Percentiles rank a stretch among this genome's conserved stretches.
Evolutionary conservation across 2,888 invertebrate species (phyloP).

Genomic region (Thereva nobilitata): DNA sequence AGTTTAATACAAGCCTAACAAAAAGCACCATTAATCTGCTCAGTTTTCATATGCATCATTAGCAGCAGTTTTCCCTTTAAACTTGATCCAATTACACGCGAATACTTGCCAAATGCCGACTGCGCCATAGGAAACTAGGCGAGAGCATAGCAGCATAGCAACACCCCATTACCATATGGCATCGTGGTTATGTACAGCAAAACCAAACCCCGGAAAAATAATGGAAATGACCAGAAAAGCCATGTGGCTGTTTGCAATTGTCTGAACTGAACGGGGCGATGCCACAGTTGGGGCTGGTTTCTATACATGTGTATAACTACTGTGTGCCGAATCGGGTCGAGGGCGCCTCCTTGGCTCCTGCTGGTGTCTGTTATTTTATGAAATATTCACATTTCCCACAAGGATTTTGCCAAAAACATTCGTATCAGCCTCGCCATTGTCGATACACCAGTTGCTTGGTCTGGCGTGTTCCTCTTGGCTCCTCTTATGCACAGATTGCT

Average conservation of each 20-base stretch:
- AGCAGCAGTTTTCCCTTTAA: not conserved
- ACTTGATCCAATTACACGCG: constrained; percentile 3
- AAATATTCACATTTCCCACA: constrained; percentile 29
- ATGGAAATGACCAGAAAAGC: constrained; percentile 23
- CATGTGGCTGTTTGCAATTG: constrained; percentile 10
- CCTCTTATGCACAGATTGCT: constrained; percentile 12
- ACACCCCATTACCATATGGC: constrained; percentile 10
- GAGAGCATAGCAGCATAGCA: not conserved
- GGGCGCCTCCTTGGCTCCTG: not conserved
- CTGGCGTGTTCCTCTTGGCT: not conserved
- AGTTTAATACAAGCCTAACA: too few relatives aligned
- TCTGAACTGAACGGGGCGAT: not conserved
- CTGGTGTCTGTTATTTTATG: constrained; percentile 28
- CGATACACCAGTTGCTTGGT: constrained; percentile 24
- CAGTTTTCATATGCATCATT: too few relatives aligned
- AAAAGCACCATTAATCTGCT: too few relatives aligned
- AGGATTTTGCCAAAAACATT: constrained; percentile 25
- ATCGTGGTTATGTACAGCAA: not conserved
- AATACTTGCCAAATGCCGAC: not conserved
- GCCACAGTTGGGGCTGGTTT: too few relatives aligned
- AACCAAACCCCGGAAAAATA: constrained; percentile 17
- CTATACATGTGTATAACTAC: too few relatives aligned
- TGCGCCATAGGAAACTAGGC: too few relatives aligned
- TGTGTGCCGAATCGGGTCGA: too few relatives aligned
- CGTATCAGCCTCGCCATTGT: constrained; percentile 8